Percentiles rank a stretch among this genome's conserved stretches.
Evolutionary conservation across 2,113 vertebrate species (phyloP).

Genomic region (Pseudopodoces humilis): DNA sequence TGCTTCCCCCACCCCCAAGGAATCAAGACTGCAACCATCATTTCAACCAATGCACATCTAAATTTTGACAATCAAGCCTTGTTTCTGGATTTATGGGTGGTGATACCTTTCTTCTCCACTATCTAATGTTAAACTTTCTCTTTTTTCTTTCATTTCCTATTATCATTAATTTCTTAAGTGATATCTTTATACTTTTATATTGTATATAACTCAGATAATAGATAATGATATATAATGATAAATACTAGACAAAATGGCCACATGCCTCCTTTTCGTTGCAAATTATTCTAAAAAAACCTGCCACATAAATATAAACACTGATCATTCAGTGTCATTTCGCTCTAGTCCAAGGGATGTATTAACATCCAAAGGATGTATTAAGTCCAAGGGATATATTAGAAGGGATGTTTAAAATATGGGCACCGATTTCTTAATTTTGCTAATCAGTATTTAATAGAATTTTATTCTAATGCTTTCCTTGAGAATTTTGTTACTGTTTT

Average conservation of each 20-base stretch:
- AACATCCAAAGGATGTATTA: not conserved
- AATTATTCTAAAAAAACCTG: not conserved
- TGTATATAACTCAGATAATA: not conserved
- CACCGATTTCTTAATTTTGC: not conserved
- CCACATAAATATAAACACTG: not conserved
- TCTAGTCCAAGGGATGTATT: not conserved
- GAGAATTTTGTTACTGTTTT: not conserved
- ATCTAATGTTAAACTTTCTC: not conserved
- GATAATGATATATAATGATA: no score
- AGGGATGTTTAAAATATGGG: not conserved
- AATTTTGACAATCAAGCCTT: not conserved
- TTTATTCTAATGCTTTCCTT: not conserved
- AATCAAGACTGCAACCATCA: not conserved
- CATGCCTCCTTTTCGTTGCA: not conserved
- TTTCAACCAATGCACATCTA: fast-evolving
- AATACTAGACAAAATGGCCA: not conserved
- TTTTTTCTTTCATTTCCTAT: not conserved
- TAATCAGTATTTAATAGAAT: not conserved
- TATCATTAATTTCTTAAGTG: not conserved
- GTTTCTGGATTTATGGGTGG: not conserved
- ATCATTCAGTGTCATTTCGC: not conserved
- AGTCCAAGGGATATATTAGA: not conserved
- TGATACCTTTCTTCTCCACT: not conserved
- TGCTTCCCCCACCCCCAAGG: fast-evolving
- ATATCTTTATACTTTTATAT: not conserved